A percentile compares a stretch with the other conserved stretches of the same genome.
These are phyloP conservation scores for Torymus aiolomorphi DNA, from an alignment of 2,888 invertebrate genomes.

Conservation along the genomic window DNA sequence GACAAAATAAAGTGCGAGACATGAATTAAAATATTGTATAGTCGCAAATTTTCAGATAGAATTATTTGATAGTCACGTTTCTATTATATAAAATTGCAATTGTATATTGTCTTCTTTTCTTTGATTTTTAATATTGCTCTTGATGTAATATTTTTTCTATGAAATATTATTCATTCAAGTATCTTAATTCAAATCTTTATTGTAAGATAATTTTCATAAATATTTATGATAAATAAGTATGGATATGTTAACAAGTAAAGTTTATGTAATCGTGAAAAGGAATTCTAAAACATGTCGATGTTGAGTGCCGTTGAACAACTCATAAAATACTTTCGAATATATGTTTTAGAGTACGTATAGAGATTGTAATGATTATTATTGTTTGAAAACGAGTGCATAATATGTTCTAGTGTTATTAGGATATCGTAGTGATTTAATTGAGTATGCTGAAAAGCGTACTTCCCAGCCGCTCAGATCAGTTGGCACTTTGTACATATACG, in stretches of 20 bases:
- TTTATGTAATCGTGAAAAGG: no score
- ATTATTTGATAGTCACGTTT: neutral
- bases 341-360: slow-evolving; percentile 30
- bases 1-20: neutral
- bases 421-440: slow-evolving; percentile 41
- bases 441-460: slow-evolving; percentile 25
- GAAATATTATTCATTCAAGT: neutral
- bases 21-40: neutral
- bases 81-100: slow-evolving; percentile 7
- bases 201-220: slow-evolving; percentile 14
- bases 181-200: neutral
- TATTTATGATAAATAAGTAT: neutral
- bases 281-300: slow-evolving; percentile 11
- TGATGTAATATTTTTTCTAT: no score
- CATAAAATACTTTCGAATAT: slow-evolving; percentile 2
- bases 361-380: slow-evolving; percentile 20
- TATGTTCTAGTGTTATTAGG: slow-evolving; percentile 53
- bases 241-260: no score
- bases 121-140: neutral
- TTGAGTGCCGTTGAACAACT: slow-evolving; percentile 22
- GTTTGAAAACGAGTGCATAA: slow-evolving; percentile 47
- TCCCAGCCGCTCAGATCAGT: slow-evolving; percentile 37
- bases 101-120: neutral
- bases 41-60: no score
- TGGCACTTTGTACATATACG: slow-evolving; percentile 57